Evolutionary conservation across 2,113 vertebrate genomes (phyloP).

Genomic region (Xiphophorus maculatus): DNA sequence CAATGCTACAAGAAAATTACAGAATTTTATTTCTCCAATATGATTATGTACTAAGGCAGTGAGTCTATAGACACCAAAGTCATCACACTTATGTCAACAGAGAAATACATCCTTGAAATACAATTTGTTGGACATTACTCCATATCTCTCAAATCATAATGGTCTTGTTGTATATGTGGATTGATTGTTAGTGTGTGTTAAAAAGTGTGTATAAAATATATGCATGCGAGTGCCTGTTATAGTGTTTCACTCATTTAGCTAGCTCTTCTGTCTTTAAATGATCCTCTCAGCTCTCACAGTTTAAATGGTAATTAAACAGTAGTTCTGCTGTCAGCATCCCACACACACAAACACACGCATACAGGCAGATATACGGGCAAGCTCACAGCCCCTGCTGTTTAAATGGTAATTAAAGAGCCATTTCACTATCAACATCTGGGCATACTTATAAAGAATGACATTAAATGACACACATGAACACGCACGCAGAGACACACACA

Average conservation of each 20-base stretch:
- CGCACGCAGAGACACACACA: slow-evolving; percentile 12
- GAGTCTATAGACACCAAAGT: no score
- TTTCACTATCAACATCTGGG: slow-evolving; percentile 98
- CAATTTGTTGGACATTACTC: no score
- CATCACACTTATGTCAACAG: no score
- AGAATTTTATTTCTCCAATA: neutral
- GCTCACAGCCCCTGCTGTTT: slow-evolving; percentile 70
- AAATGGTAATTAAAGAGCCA: slow-evolving; percentile 97
- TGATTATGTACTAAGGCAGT: neutral
- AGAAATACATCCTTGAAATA: no score
- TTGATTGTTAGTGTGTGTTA: slow-evolving; percentile 12
- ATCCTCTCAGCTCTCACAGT: slow-evolving; percentile 97
- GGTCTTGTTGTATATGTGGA: neutral
- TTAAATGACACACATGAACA: slow-evolving; percentile 39
- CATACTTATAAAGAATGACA: slow-evolving; percentile 88
- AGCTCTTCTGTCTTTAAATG: slow-evolving; percentile 89
- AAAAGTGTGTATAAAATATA: neutral
- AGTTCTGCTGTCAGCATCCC: slow-evolving; percentile 91
- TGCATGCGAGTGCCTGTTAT: slow-evolving; percentile 33
- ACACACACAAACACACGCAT: slow-evolving; percentile 27
- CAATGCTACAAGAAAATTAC: neutral
- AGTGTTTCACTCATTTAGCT: slow-evolving; percentile 84
- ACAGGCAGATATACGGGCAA: slow-evolving; percentile 3
- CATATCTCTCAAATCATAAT: no score
- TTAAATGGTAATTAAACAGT: slow-evolving; percentile 99